Evolutionary conservation across 1,140 invertebrate species (phyloP).

Genomic region (Halyomorpha halys): DNA sequence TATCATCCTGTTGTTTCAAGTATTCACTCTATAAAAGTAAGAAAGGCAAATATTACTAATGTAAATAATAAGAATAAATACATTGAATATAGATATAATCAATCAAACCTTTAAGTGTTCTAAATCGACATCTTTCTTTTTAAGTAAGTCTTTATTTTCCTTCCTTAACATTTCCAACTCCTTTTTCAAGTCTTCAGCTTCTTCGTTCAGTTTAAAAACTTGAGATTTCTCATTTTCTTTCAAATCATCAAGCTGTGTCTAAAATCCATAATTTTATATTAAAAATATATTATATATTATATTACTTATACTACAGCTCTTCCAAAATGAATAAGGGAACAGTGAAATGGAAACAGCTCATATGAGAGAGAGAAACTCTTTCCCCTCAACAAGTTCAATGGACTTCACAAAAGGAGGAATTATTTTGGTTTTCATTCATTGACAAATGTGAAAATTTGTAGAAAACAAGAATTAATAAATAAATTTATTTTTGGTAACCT

Average conservation of each 20-base stretch:
- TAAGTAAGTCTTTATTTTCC: neutral
- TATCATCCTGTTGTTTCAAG: slow-evolving; percentile 9
- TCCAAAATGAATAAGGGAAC: too few relatives aligned
- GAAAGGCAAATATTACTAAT: neutral
- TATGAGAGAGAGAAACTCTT: too few relatives aligned
- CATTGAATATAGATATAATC: neutral
- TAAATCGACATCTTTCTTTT: neutral
- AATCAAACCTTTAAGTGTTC: neutral
- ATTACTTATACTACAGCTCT: too few relatives aligned
- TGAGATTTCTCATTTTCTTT: slow-evolving; percentile 17
- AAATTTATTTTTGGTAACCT: too few relatives aligned
- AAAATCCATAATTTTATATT: too few relatives aligned
- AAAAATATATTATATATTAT: too few relatives aligned
- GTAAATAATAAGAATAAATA: neutral
- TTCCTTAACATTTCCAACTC: neutral
- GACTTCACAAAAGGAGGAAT: too few relatives aligned
- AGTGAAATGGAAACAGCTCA: too few relatives aligned
- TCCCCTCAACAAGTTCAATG: too few relatives aligned
- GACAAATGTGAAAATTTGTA: too few relatives aligned
- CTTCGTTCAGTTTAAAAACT: neutral
- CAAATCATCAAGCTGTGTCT: slow-evolving; percentile 17
- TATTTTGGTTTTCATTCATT: too few relatives aligned
- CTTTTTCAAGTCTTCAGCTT: neutral
- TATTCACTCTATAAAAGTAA: neutral
- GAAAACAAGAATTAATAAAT: too few relatives aligned